A percentile compares a stretch with the other conserved stretches of the same genome.
Conservation (phyloP, 2,113 vertebrate species). For the Antidorcas marsupialis region DNA sequence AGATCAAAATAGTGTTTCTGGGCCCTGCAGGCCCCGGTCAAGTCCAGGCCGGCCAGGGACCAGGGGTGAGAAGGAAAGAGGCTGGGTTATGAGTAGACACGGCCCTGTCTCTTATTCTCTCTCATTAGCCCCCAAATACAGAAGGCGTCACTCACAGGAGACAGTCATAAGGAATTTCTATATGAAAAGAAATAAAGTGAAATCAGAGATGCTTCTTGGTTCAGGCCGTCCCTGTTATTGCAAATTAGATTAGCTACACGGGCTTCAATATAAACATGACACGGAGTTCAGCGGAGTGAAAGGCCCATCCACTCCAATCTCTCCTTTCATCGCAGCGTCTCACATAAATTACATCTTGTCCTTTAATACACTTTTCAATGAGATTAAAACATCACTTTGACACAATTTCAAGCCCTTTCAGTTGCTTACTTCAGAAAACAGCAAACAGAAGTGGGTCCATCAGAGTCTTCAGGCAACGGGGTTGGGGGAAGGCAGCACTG, state of each 20-base stretch:
- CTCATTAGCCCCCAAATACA: slow-evolving; percentile 54
- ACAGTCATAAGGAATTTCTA: slow-evolving; percentile 72
- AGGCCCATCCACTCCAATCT: slow-evolving; percentile 84
- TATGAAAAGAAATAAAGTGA: slow-evolving; percentile 59
- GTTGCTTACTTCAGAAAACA: slow-evolving; percentile 69
- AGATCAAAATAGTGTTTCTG: not conserved
- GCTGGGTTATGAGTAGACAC: not conserved
- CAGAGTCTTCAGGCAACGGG: slow-evolving; percentile 11
- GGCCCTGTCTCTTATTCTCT: slow-evolving; percentile 21
- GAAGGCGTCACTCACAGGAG: slow-evolving; percentile 55
- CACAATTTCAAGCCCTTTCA: slow-evolving; percentile 77
- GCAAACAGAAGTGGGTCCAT: slow-evolving; percentile 50
- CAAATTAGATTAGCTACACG: slow-evolving; percentile 82
- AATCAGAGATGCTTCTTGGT: slow-evolving; percentile 64
- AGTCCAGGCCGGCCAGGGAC: not conserved
- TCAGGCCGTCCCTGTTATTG: slow-evolving; percentile 75
- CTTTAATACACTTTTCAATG: slow-evolving; percentile 83
- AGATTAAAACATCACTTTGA: slow-evolving; percentile 88
- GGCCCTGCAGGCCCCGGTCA: rapidly evolving
- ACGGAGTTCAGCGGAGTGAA: slow-evolving; percentile 76
- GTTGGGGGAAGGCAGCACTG: not conserved
- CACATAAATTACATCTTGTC: slow-evolving; percentile 82
- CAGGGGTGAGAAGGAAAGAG: not conserved
- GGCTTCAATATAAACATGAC: slow-evolving; percentile 82
- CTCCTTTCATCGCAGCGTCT: slow-evolving; percentile 80